phyloP scores from a whole-genome alignment of 2,797 vertebrate species.

The Gallirallus australis region DNA sequence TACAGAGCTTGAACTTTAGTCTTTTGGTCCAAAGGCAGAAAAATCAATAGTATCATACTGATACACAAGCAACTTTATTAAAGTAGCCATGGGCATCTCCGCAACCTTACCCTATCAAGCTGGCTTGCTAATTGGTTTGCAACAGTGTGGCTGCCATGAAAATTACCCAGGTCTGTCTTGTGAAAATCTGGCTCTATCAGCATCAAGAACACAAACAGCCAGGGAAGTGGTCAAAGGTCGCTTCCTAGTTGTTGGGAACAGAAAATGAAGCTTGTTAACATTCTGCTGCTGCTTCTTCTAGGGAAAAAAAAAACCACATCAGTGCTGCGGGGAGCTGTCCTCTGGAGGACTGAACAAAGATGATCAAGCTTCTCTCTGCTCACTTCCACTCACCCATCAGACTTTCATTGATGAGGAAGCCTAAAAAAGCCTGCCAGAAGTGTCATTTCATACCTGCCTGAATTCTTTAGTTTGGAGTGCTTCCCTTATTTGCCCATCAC shows the following conservation, averaged over 20 bases:
- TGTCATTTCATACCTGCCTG: slow-evolving; percentile 54
- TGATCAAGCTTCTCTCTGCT: slow-evolving; percentile 44
- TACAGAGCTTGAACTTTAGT: slow-evolving; percentile 48
- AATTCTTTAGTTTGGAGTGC: slow-evolving; percentile 13
- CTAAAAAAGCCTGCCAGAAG: slow-evolving; percentile 19
- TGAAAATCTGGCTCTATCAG: slow-evolving; percentile 52
- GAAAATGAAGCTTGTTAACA: slow-evolving; percentile 74
- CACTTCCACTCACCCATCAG: slow-evolving; percentile 42
- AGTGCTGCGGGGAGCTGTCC: slow-evolving; percentile 17
- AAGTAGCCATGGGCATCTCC: slow-evolving; percentile 49
- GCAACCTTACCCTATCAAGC: slow-evolving; percentile 53
- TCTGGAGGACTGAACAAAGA: slow-evolving; percentile 41
- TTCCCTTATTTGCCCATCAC: slow-evolving; percentile 18
- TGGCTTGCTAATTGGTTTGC: slow-evolving; percentile 68
- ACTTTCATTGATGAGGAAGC: not conserved
- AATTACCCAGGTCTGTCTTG: slow-evolving; percentile 56
- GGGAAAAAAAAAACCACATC: not conserved
- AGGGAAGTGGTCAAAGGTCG: slow-evolving; percentile 38
- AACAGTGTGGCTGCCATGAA: slow-evolving; percentile 36
- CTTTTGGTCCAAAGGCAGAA: slow-evolving; percentile 44
- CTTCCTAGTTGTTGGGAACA: slow-evolving; percentile 27
- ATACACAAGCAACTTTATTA: slow-evolving; percentile 66
- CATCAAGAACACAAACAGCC: slow-evolving; percentile 61
- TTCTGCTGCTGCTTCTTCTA: slow-evolving; percentile 57
- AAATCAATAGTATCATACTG: slow-evolving; percentile 64